Conservation (phyloP, 2,888 invertebrate genomes). For the Apotomis turbidana region DNA sequence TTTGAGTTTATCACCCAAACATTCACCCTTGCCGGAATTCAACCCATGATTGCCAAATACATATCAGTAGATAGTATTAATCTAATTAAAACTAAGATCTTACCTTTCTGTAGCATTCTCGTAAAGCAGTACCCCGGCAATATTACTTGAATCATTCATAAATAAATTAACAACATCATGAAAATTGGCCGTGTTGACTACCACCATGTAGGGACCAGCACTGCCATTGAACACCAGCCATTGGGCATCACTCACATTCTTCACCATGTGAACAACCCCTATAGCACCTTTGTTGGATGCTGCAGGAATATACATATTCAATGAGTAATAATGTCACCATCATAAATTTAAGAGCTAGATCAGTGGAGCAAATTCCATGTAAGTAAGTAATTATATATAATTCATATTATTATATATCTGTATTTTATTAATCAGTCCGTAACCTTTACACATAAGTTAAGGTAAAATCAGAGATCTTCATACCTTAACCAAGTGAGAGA, state of each 20-base stretch:
- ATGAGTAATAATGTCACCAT: neutral
- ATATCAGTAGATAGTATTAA: neutral
- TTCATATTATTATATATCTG: too few species aligned
- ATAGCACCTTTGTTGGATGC: conserved; percentile 91
- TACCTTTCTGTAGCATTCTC: conserved; percentile 75
- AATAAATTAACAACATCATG: conserved; percentile 80
- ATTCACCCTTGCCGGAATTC: too few species aligned
- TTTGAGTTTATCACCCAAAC: too few species aligned
- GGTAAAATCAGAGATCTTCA: too few species aligned
- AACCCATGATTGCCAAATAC: too few species aligned
- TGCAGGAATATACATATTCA: conserved; percentile 61
- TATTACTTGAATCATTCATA: conserved; percentile 77
- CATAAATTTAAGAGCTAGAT: too few species aligned
- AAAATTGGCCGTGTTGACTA: conserved; percentile 87
- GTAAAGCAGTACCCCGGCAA: conserved; percentile 87
- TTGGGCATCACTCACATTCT: conserved; percentile 85
- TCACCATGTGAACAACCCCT: conserved; percentile 91
- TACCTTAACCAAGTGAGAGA: too few species aligned
- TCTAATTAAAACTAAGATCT: conserved; percentile 34
- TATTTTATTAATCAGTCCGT: too few species aligned
- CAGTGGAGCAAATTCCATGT: too few species aligned
- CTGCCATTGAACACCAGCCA: conserved; percentile 89
- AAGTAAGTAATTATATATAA: too few species aligned
- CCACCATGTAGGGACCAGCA: conserved; percentile 92
- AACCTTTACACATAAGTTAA: too few species aligned